Base-by-base conservation (phyloP, 2,888 invertebrate genomes). In the Bruchidius siliquastri region DNA sequence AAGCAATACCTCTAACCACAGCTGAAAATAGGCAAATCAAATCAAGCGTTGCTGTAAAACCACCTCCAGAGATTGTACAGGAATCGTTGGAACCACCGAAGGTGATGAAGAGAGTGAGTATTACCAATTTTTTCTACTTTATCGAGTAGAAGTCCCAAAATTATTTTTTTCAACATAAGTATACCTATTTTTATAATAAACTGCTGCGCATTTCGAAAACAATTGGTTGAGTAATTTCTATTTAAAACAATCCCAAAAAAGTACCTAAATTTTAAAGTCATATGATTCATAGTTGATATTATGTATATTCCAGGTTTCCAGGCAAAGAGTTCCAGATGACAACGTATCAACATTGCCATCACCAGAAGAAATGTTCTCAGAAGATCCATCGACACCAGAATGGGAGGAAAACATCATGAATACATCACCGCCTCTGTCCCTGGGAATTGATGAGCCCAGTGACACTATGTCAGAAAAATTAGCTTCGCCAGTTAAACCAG, bases 361-460 rank as follows among this genome's bases (percentile, higher is more conserved):
- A 3, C 71, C 72, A 22, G 71, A 74, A 32, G 71, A 72, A 49
- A 66, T 66, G 21, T 69, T 67, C 8, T 73, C 70, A 21, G 70
- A 72, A 70, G 74, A 69, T 66, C 76, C 74, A 20, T 76, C 67
- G 13, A 74, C 73, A 68, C 32, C 70, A 4, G 68, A 80, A 21
- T 79, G 79, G 79, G 77, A 78, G 49, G 68, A 77, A 70, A 75
- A 74, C 67, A 75, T 79, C 21, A 76, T 72, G 21, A 77, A 77
- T 72, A 78, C 78, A 4, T 78, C 79, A 8, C 78, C 80, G 0
- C 76, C 75, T 32, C 75, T 75, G 4, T 75, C 76, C 21, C 49
- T 75, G 2, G 78, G 77, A 71, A 74, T 78, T 1, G 70, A 22
- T n/a, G 70, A 22, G 1, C n/a, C 21, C 6, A 26, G 3, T n/a